Conservation (phyloP, 2,113 vertebrate genomes). For the Prinia subflava region DNA sequence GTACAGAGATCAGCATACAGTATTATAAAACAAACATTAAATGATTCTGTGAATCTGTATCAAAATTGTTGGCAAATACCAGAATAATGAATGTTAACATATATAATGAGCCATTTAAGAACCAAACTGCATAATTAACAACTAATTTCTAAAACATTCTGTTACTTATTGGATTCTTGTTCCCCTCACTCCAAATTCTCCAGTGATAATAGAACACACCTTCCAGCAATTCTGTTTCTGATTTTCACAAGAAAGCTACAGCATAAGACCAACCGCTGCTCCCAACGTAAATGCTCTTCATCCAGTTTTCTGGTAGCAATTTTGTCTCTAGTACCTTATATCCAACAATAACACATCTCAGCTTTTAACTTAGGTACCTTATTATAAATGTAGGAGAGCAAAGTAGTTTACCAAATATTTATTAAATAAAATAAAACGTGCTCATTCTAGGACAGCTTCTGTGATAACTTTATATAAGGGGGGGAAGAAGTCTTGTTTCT, state of each 20-base stretch:
- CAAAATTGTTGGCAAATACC: background rate
- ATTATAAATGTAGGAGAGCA: background rate
- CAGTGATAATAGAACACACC: background rate
- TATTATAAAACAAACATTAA: background rate
- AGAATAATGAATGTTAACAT: background rate
- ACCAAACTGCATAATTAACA: background rate
- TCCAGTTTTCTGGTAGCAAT: background rate
- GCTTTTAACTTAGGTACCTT: background rate
- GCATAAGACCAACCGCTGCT: background rate
- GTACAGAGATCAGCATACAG: background rate
- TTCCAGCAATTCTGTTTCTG: background rate
- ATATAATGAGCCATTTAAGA: background rate
- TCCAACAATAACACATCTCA: rapidly evolving
- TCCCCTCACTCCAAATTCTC: background rate
- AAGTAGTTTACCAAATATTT: background rate
- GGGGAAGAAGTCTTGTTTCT: background rate
- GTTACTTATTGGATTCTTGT: background rate
- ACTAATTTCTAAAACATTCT: background rate
- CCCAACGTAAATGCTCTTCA: background rate
- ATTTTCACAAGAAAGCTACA: background rate
- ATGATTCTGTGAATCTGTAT: background rate
- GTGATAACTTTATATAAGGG: background rate
- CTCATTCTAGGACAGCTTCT: background rate
- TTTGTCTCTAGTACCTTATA: background rate
- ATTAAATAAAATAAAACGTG: background rate